Percentiles rank a stretch among this genome's conserved stretches.
These are phyloP conservation scores for Lophochroa leadbeateri DNA, from an alignment of 2,113 vertebrate species.

Conservation along the genomic window DNA sequence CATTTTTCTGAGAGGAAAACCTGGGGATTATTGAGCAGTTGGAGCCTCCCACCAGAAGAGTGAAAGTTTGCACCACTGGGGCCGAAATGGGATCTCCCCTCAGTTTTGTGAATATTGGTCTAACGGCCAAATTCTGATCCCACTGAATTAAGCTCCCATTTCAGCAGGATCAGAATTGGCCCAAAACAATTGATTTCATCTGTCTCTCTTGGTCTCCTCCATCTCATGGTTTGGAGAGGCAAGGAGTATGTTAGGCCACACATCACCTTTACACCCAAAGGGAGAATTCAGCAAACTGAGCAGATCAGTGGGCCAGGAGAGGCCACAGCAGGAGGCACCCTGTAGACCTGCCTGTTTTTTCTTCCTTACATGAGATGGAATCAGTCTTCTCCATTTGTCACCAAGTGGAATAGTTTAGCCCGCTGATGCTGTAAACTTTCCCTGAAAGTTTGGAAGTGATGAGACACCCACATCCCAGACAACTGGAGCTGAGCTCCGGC, in stretches of 20 bases:
- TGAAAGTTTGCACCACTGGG: not conserved
- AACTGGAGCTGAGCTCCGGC: not conserved
- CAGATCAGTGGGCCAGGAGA: not conserved
- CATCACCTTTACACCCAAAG: not conserved
- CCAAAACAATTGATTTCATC: not conserved
- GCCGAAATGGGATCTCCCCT: not conserved
- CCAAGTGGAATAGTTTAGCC: not conserved
- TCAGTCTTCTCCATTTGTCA: not conserved
- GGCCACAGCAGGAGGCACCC: not conserved
- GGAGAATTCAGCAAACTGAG: not conserved
- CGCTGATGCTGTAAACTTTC: not conserved
- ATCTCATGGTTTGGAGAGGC: not conserved
- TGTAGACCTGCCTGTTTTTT: not conserved
- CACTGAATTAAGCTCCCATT: not conserved
- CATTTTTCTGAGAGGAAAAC: not conserved
- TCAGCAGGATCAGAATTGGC: not conserved
- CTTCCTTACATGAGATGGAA: not conserved
- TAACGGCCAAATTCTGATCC: not conserved
- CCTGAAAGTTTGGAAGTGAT: not conserved
- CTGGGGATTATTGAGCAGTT: not conserved
- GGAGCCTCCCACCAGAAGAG: not conserved
- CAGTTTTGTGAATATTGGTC: not conserved
- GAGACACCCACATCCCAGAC: accelerated
- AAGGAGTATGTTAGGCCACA: accelerated
- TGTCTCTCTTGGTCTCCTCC: not conserved